These are phyloP conservation scores for Knipowitschia caucasica DNA, from an alignment of 2,797 vertebrate species.

Conservation along the genomic window DNA sequence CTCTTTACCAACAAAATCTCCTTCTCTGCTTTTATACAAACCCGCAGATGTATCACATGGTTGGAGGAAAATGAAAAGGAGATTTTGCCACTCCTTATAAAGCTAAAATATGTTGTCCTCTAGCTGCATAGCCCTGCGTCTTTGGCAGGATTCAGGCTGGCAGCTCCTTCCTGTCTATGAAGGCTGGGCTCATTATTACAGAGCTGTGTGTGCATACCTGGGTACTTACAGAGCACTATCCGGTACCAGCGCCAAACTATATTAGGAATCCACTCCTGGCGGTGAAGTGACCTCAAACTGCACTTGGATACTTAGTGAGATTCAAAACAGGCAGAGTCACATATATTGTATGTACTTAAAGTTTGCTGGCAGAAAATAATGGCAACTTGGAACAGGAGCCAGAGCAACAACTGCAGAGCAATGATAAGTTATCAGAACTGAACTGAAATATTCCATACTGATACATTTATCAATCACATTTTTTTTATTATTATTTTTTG, in stretches of 20 bases:
- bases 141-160: conserved; percentile 50
- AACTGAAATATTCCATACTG: neutral
- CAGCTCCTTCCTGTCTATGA: conserved; percentile 49
- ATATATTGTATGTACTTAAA: conserved; percentile 10
- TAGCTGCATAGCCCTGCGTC: conserved; percentile 46
- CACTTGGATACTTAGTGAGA: conserved; percentile 22
- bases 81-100: conserved; percentile 70
- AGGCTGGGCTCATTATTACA: conserved; percentile 56
- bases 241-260: conserved; percentile 46
- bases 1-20: conserved; percentile 37
- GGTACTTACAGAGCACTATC: conserved; percentile 40
- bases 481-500: no score
- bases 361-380: conserved; percentile 15
- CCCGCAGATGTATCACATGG: conserved; percentile 52
- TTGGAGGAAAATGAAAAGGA: conserved; percentile 30
- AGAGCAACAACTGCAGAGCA: neutral
- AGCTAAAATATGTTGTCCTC: conserved; percentile 73
- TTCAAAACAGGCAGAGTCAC: conserved; percentile 11
- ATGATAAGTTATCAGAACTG: neutral
- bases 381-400: conserved; percentile 4
- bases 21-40: conserved; percentile 35
- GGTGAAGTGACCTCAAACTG: conserved; percentile 45
- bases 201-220: conserved; percentile 55
- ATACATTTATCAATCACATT: no score
- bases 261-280: conserved; percentile 43